These are phyloP conservation scores for Anodontia alba DNA, from an alignment of 2,888 invertebrate genomes.

Conservation along the genomic window DNA sequence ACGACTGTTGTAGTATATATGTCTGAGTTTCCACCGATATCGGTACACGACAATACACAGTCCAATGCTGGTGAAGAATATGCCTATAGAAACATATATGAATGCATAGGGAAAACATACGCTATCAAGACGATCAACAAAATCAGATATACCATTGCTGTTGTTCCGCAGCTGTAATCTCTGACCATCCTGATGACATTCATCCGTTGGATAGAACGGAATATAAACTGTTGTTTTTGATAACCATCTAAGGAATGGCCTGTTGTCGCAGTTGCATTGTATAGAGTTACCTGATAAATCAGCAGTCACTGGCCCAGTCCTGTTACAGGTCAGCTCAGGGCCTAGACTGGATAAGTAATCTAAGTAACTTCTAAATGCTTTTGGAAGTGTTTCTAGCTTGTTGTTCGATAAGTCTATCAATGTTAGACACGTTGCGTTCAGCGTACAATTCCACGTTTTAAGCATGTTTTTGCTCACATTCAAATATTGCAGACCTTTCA, in stretches of 20 bases:
- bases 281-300: constrained; percentile 38
- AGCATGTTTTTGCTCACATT: background rate
- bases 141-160: background rate
- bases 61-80: constrained; percentile 5
- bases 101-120: background rate
- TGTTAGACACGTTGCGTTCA: background rate
- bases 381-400: constrained; percentile 18
- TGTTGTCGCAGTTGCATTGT: constrained; percentile 37
- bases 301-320: background rate
- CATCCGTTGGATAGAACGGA: constrained; percentile 14
- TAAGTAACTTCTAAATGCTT: background rate
- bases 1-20: constrained; percentile 47
- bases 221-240: background rate
- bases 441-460: background rate
- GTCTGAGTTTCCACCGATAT: constrained; percentile 53
- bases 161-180: background rate
- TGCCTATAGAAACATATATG: background rate
- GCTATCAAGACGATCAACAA: background rate
- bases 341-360: constrained; percentile 7
- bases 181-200: background rate
- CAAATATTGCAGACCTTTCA: background rate
- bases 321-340: background rate
- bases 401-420: constrained; percentile 22
- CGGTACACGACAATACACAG: constrained; percentile 25
- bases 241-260: constrained; percentile 53